These are phyloP conservation scores for Vesta saturnalis DNA, from an alignment of 2,888 invertebrate genomes.

Conservation along the genomic window DNA sequence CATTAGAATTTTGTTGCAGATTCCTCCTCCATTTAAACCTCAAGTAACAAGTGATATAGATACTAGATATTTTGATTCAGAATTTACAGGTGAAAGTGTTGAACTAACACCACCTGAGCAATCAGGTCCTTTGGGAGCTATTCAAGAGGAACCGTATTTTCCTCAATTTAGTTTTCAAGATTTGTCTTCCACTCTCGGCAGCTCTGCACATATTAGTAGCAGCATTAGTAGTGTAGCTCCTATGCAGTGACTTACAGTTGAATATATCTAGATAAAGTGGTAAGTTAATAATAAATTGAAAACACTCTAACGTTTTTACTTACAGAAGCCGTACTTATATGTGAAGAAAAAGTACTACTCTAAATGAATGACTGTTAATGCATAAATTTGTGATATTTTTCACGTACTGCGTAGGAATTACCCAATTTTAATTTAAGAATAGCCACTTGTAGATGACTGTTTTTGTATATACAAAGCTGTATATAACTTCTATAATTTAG, in stretches of 20 bases:
- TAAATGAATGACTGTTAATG: constrained; percentile 25
- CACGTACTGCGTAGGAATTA: constrained; percentile 39
- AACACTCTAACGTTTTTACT: neutral
- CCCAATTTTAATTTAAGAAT: constrained; percentile 27
- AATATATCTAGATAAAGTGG: constrained; percentile 18
- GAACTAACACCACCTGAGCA: constrained; percentile 94
- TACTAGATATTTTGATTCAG: constrained; percentile 97
- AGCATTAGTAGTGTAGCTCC: constrained; percentile 65
- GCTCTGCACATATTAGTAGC: constrained; percentile 70
- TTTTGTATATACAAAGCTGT: constrained; percentile 33
- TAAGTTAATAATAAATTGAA: constrained; percentile 9
- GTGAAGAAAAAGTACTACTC: constrained; percentile 21
- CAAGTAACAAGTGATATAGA: constrained; percentile 96
- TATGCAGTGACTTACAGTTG: constrained; percentile 43
- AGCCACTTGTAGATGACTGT: constrained; percentile 25
- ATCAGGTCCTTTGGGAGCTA: constrained; percentile 68
- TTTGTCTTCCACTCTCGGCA: constrained; percentile 72
- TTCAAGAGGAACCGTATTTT: constrained; percentile 77
- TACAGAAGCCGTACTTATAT: constrained; percentile 36
- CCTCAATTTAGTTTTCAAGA: constrained; percentile 88
- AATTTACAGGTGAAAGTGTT: constrained; percentile 97
- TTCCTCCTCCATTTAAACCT: constrained; percentile 93
- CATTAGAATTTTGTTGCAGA: constrained; percentile 62
- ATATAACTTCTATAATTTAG: constrained; percentile 31
- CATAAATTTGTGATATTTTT: constrained; percentile 44